Conservation (phyloP, 2,888 invertebrate genomes). For the Chironomus riparius region DNA sequence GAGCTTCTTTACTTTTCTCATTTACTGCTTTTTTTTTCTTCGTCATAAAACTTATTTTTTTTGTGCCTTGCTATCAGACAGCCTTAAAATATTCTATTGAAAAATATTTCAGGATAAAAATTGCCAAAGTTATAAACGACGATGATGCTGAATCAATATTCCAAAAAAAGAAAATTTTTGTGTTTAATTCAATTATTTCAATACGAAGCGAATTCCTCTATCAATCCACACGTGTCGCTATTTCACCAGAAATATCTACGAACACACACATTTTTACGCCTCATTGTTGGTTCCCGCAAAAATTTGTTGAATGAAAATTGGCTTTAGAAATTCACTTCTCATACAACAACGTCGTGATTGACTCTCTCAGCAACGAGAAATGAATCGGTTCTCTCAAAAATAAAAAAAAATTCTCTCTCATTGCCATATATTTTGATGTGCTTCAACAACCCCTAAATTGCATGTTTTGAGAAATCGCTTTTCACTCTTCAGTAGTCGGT, state of each 20-base stretch:
- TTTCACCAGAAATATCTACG: no score
- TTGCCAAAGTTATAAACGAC: no score
- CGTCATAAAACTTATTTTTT: background rate
- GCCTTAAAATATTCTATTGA: no score
- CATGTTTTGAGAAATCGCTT: background rate
- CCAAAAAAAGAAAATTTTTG: no score
- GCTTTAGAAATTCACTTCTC: background rate
- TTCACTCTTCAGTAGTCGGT: constrained; percentile 5
- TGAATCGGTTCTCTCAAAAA: constrained; percentile 14
- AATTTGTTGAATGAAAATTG: background rate
- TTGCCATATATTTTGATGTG: background rate
- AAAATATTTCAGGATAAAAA: no score
- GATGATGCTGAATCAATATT: no score
- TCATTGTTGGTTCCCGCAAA: no score
- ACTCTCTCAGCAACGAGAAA: background rate
- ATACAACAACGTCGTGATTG: background rate
- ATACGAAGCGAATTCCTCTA: no score
- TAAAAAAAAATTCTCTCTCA: background rate
- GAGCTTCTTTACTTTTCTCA: background rate
- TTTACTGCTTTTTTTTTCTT: background rate
- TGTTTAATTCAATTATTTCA: no score
- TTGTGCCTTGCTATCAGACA: background rate
- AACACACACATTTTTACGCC: no score
- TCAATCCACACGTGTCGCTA: no score
- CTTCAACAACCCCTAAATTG: background rate